A percentile compares a stretch with the other conserved stretches of the same genome.
Evolutionary conservation across 2,888 invertebrate genomes (phyloP).

Genomic region (Lamellibrachia satsuma): DNA sequence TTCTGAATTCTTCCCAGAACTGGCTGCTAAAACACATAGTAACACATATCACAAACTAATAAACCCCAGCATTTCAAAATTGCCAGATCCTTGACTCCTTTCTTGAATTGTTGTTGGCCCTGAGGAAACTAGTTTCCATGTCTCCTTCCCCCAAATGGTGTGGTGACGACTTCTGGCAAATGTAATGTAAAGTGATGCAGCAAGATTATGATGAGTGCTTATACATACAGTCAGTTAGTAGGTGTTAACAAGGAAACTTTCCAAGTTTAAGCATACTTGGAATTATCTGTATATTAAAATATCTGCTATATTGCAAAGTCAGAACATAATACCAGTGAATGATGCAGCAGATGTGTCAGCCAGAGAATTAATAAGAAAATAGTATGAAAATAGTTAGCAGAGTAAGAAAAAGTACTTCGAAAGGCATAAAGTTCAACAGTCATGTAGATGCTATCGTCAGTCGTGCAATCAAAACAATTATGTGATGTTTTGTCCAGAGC

Average conservation of each 20-base stretch:
- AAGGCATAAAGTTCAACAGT: not conserved
- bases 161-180: too few relatives aligned
- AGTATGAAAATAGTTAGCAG: not conserved
- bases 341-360: not conserved
- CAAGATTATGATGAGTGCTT: too few relatives aligned
- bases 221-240: too few relatives aligned
- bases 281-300: not conserved
- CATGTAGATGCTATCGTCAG: not conserved
- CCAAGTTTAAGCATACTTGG: not conserved
- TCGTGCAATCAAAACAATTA: not conserved
- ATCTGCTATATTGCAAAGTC: not conserved
- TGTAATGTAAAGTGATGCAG: too few relatives aligned
- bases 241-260: too few relatives aligned
- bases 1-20: not conserved
- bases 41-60: not conserved
- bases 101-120: not conserved
- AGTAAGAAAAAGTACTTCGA: not conserved
- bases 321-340: not conserved
- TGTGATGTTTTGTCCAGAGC: not conserved
- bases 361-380: not conserved
- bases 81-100: not conserved
- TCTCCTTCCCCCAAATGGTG: too few relatives aligned
- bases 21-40: too few relatives aligned
- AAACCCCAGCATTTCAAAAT: not conserved
- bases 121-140: not conserved